Base-by-base conservation (phyloP, 2,797 vertebrate species). In the Oceanodroma leucorhoa region DNA sequence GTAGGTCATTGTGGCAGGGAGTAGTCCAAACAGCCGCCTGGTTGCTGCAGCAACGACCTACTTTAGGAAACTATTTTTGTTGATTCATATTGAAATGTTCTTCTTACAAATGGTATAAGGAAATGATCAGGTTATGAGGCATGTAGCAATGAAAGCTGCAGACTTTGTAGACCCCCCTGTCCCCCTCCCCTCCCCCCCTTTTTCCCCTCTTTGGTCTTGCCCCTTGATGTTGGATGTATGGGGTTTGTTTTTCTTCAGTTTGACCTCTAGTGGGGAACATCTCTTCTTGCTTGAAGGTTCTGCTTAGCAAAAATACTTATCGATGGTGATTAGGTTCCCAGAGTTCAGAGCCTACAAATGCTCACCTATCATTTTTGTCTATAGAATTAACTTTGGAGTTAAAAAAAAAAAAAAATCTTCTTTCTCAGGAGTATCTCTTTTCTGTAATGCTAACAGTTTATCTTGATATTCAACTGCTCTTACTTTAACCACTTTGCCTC, bases 31-130 rank as follows among this genome's bases (percentile, higher is more conserved):
- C 97, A 95, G 30, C 92, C 90, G 94, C 95, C 93, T 65, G 96
- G 98, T 98, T 98, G 97, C 98, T 97, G 97, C 96, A 97, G 98
- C 96, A 96, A 97, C 97, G 98, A 98, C 98, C 98, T 98, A 98
- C 96, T 98, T 98, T 97, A 95, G 93, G 96, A 95, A 98, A 98
- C 97, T 96, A 96, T 97, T 97, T 96, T 95, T 98, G 97, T 98
- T 97, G 97, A 98, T 98, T 98, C 98, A 98, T 97, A 96, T 96
- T 97, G 97, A 98, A 97, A 96, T 96, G 90, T 97, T 97, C 96
- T 90, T 95, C 94, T 96, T 97, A 89, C 95, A 97, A 97, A 65
- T 55, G 76, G 80, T 93, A 87, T 94, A 96, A 98, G 95, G 96
- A 97, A 97, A 73, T 48, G 90, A 77, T 80, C 43, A 19, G 48